Conservation (phyloP, 2,797 vertebrate species). For the Perodicticus potto region DNA sequence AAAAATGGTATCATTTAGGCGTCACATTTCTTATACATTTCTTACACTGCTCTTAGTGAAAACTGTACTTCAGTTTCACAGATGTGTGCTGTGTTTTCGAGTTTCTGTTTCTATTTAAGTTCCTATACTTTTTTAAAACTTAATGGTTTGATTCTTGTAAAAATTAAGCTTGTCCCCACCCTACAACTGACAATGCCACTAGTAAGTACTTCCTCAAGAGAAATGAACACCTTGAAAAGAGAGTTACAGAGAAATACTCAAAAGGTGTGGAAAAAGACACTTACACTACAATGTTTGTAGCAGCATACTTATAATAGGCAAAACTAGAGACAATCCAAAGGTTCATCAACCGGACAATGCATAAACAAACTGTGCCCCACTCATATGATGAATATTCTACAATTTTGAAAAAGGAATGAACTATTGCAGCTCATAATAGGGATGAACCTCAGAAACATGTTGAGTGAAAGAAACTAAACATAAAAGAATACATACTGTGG, state of each 20-base stretch:
- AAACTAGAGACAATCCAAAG: neutral
- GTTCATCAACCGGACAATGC: neutral
- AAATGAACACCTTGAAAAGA: neutral
- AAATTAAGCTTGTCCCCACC: neutral
- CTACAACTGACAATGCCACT: neutral
- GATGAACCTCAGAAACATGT: neutral
- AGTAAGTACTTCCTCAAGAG: neutral
- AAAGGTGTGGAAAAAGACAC: neutral
- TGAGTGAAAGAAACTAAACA: neutral
- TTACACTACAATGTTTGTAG: neutral
- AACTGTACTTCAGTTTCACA: too few relatives aligned
- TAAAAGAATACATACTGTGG: neutral
- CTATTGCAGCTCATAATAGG: neutral
- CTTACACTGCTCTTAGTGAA: too few relatives aligned
- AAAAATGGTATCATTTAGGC: neutral
- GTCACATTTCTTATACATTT: neutral
- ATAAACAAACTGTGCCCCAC: neutral
- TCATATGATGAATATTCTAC: neutral
- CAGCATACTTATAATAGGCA: neutral
- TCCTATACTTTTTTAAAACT: neutral
- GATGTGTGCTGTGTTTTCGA: neutral
- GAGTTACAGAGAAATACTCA: too few relatives aligned
- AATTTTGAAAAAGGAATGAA: neutral
- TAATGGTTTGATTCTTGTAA: neutral
- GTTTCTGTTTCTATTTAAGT: slow-evolving; percentile 18